Base-by-base conservation (phyloP, 2,888 invertebrate genomes). In the Halocaridina rubra region DNA sequence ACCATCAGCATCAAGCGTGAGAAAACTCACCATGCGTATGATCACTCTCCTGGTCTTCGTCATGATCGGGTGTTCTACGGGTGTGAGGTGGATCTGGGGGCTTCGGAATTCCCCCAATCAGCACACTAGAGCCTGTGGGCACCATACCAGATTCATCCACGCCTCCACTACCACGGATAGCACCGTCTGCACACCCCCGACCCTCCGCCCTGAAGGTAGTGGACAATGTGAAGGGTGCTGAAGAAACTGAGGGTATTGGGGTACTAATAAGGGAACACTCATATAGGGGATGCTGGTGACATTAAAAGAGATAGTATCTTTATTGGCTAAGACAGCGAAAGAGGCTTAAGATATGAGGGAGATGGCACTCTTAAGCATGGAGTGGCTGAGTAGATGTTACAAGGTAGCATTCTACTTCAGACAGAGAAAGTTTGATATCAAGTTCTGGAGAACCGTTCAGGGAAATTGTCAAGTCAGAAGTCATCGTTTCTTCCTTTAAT, bases 81-180 rank as follows among this genome's bases (percentile, higher is more conserved):
- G 64, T 29, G 64, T 88, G 88, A 46, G 88, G 88, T 13, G 88
- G 88, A 61, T 88, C 86, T 7, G 88, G 88, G 29, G 88, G 88
- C 33, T 84, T 86, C 2, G 88, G 88, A 24, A 88, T 85, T 27
- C 87, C 87, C 39, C 74, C 81, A 22, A 81, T 57, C 16, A 87
- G 78, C 67, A 85, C 39, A 29, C 53, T 59, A 8, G 81, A 39
- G 33, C 67, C 46, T 24, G 64, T 30, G n/a, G 39, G 69, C 16
- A 59, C 78, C 10, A 27, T 33, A 19, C 72, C 74, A 2, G 78
- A 39, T 30, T 85, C 85, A 67, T 87, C 87, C 46, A 59, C 78
- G n/a, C 67, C 67, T 61, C 79, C 79, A 16, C 53, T 33, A 22
- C 67, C 84, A 7, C 88, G 80, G 57, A 84, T 86, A 8, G 88